These are phyloP conservation scores for Drosophila dives DNA, from an alignment of 2,888 invertebrate genomes.

Conservation along the genomic window DNA sequence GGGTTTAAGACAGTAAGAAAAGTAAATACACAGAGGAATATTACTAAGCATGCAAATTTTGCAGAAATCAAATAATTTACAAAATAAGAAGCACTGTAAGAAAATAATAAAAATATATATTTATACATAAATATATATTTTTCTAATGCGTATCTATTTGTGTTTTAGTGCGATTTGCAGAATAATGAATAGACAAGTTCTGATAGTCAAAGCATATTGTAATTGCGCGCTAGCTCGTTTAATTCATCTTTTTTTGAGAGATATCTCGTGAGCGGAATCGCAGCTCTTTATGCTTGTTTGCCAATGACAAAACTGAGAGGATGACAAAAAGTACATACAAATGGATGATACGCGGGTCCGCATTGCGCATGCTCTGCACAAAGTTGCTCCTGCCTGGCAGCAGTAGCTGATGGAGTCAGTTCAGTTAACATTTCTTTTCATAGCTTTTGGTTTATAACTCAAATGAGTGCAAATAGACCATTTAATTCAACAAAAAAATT, in stretches of 20 bases:
- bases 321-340: neutral
- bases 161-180: neutral
- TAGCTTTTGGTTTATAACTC: neutral
- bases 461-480: neutral
- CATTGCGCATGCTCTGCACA: neutral
- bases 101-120: neutral
- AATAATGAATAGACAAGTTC: neutral
- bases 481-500: neutral
- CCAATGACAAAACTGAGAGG: neutral
- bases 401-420: neutral
- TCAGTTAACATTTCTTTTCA: neutral
- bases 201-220: neutral
- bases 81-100: neutral
- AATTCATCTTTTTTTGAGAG: neutral
- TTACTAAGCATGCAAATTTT: neutral
- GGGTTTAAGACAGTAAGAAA: neutral
- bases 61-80: neutral
- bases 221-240: neutral
- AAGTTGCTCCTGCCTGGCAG: conserved; percentile 1
- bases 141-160: neutral
- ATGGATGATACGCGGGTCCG: neutral
- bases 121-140: neutral
- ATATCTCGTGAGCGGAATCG: neutral
- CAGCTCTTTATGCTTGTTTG: neutral
- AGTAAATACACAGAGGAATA: neutral